phyloP scores from a whole-genome alignment of 2,113 vertebrate genomes.

The Oryctolagus cuniculus region DNA sequence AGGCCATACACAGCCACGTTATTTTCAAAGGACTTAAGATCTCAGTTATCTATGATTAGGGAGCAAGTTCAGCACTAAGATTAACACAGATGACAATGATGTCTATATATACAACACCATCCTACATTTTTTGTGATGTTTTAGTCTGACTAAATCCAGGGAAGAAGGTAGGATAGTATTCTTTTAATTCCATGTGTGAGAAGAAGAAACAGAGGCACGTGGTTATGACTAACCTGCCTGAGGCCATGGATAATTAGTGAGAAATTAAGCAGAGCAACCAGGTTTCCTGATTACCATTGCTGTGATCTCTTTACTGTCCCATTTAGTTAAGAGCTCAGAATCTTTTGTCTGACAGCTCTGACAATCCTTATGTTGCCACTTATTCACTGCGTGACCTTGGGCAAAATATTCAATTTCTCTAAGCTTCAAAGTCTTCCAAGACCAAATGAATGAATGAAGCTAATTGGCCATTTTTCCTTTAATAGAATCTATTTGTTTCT shows the following conservation, averaged over 20 bases:
- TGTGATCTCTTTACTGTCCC: slow-evolving; percentile 17
- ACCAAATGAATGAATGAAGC: slow-evolving; percentile 67
- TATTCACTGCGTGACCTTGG: slow-evolving; percentile 59
- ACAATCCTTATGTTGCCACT: slow-evolving; percentile 45
- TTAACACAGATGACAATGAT: not conserved
- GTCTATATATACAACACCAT: not conserved
- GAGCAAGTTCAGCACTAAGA: not conserved
- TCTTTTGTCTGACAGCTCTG: slow-evolving; percentile 29
- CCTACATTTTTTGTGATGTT: not conserved
- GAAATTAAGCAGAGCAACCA: slow-evolving; percentile 4
- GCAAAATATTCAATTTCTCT: slow-evolving; percentile 63
- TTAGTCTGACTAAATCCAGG: slow-evolving; percentile 6
- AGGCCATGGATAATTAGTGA: slow-evolving; percentile 38
- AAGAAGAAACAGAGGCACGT: slow-evolving; percentile 1
- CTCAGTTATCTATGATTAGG: not conserved
- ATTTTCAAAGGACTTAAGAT: not conserved
- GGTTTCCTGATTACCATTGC: slow-evolving; percentile 39
- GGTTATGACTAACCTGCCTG: slow-evolving; percentile 20
- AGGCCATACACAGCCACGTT: not conserved
- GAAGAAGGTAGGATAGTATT: not conserved
- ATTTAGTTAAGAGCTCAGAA: slow-evolving; percentile 50
- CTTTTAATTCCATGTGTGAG: not conserved
- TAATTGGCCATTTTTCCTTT: slow-evolving; percentile 65
- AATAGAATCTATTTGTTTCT: slow-evolving; percentile 55
- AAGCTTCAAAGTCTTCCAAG: slow-evolving; percentile 28